Base-by-base conservation (phyloP, 2,888 invertebrate genomes). In the Lottia scabra region DNA sequence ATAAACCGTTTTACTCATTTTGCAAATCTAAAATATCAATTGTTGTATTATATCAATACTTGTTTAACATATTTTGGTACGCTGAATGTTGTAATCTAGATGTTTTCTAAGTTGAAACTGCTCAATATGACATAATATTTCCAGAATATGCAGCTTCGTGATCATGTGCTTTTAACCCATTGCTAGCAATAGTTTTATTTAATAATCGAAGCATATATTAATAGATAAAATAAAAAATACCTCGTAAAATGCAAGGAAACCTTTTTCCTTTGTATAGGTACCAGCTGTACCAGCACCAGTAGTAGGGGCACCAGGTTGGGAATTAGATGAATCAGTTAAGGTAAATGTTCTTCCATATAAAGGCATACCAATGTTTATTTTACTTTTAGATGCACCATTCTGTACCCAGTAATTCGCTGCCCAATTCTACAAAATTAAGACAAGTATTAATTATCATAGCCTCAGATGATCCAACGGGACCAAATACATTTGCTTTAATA, bases 341-440 rank as follows among this genome's bases (percentile, higher is more conserved):
- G 96, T 96, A 90, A 98, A 98, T 12, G 95, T 94, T 74, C 97
- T 92, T 69, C 97, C 98, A 90, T 98, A 98, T 1, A 83, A 68
- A 15, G 97, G 96, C 95, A 97, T 96, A 65, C 97, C 97, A 70
- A 97, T 96, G 73, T 97, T 93, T 72, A 98, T 91, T 89, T 97
- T 97, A 84, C 96, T 95, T 87, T 79, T 96, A 95, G 19, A 97
- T 95, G 12, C 97, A 94, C 71, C 97, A 96, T 85, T 96, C 12
- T 73, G 72, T 19, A 78, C 79, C 85, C 85, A 85, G 75, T 85
- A 82, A 19, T 82, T 76, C 0, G 83, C 77, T 5, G 85, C 83
- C 84, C 84, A 86, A 19, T 81, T 82, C 88, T 88, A 74, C 4
- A 45, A 62, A 71, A 67, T 13, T 62, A n/a, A 68, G 67, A 45